Evolutionary conservation across 2,113 vertebrate species (phyloP).

Genomic region (Lepus europaeus): DNA sequence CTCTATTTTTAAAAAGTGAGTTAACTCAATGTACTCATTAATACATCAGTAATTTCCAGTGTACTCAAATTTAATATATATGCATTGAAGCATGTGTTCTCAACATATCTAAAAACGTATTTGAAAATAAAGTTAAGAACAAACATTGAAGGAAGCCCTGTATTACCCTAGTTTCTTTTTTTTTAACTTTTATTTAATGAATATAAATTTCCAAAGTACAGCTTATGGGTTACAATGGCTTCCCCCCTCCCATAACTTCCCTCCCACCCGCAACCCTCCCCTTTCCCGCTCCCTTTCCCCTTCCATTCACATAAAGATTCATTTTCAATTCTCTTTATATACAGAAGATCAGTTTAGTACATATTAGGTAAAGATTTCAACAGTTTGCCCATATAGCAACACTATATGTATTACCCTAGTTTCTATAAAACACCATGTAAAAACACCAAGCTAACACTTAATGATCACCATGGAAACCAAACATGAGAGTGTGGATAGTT

Average conservation of each 20-base stretch:
- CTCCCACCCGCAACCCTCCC: too few species aligned
- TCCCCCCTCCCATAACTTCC: too few species aligned
- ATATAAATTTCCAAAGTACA: too few species aligned
- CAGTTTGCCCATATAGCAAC: too few species aligned
- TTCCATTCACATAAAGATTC: too few species aligned
- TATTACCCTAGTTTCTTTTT: neutral
- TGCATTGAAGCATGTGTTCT: neutral
- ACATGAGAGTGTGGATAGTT: neutral
- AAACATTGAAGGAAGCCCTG: neutral
- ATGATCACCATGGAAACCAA: neutral
- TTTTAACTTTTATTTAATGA: too few species aligned
- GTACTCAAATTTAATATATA: conserved; percentile 59
- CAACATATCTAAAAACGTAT: conserved; percentile 32
- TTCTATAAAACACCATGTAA: conserved; percentile 36
- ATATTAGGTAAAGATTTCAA: too few species aligned
- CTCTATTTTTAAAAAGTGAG: conserved; percentile 7
- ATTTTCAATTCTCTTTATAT: too few species aligned
- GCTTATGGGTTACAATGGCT: too few species aligned
- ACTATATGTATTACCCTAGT: neutral
- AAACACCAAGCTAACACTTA: neutral
- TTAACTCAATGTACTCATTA: neutral
- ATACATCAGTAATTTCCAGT: conserved; percentile 1
- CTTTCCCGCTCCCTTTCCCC: too few species aligned
- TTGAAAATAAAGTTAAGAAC: conserved; percentile 61
- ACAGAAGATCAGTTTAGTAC: too few species aligned